Base-by-base conservation (phyloP, 1,140 invertebrate species). In the Vanessa tameamea region DNA sequence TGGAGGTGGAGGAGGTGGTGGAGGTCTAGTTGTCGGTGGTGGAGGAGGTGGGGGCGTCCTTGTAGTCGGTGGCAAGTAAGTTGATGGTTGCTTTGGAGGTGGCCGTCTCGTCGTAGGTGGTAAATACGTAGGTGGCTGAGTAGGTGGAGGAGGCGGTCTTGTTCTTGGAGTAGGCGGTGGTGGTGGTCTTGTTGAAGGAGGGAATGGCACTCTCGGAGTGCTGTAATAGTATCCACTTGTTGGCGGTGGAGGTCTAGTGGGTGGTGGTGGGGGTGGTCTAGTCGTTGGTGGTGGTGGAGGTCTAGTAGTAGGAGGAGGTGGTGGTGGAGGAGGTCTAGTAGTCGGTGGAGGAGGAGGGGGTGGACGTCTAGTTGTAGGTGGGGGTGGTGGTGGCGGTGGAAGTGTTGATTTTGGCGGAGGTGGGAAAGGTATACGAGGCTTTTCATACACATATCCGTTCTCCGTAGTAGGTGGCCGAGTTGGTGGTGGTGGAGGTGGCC, bases 1-100 rank as follows among this genome's bases (percentile, higher is more conserved):
- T 14, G 72, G 67, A 5, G 79, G 75, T 5, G 74, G 75, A 15
- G 77, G 73, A 31, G 73, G 72, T n/a, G 80, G 75, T 61, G 73
- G 67, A 9, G 47, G 71, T 37, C 43, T 69, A 3, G 66, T 76
- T 20, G 77, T 72, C 16, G 79, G 57, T n/a, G 64, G 68, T 50
- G 47, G 70, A 14, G 72, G 14, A 47, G 78, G 74, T 64, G n/a
- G n/a, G n/a, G n/a, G n/a, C n/a, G n/a, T n/a, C n/a, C n/a, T n/a
- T n/a, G n/a, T n/a, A n/a, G n/a, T n/a, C n/a, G n/a, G n/a, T n/a
- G n/a, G n/a, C n/a, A n/a, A n/a, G n/a, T n/a, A n/a, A n/a, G n/a
- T n/a, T n/a, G n/a, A n/a, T n/a, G n/a, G n/a, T n/a, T n/a, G n/a
- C n/a, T n/a, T n/a, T n/a, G 63, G 76, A 50, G 75, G 72, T 47